A percentile compares a stretch with the other conserved stretches of the same genome.
Evolutionary conservation across 2,113 vertebrate genomes (phyloP).

Genomic region (Callipepla squamata): DNA sequence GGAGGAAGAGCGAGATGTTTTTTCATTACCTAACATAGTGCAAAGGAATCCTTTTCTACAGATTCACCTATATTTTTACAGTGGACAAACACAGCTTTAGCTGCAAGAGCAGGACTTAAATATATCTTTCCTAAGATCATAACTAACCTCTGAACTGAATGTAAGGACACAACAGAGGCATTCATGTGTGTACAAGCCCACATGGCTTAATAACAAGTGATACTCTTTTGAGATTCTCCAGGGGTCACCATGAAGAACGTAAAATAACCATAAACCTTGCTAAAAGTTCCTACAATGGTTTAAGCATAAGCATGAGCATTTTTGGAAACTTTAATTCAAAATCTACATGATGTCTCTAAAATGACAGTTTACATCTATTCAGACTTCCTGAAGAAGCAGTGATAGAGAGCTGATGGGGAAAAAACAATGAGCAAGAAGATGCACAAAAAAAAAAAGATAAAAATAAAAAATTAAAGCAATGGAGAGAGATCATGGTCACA

Average conservation of each 20-base stretch:
- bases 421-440: rapidly evolving
- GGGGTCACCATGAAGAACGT: not conserved
- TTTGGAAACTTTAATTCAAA: not conserved
- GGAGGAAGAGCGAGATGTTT: not conserved
- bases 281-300: not conserved
- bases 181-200: not conserved
- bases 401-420: not conserved
- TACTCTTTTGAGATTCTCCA: not conserved
- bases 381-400: not conserved
- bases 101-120: not conserved
- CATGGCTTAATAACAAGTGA: not conserved
- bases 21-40: not conserved
- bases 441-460: rapidly evolving
- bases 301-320: not conserved
- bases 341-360: not conserved
- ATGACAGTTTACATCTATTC: not conserved
- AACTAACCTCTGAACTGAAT: not conserved
- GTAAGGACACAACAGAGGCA: not conserved
- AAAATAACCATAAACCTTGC: not conserved
- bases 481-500: not conserved
- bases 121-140: not conserved
- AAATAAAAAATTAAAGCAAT: not conserved
- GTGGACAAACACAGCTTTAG: not conserved
- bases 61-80: not conserved
- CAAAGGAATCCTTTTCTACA: not conserved